A percentile compares a stretch with the other conserved stretches of the same genome.
These are phyloP conservation scores for Halictus rubicundus DNA, from an alignment of 1,140 invertebrate genomes.

Conservation along the genomic window DNA sequence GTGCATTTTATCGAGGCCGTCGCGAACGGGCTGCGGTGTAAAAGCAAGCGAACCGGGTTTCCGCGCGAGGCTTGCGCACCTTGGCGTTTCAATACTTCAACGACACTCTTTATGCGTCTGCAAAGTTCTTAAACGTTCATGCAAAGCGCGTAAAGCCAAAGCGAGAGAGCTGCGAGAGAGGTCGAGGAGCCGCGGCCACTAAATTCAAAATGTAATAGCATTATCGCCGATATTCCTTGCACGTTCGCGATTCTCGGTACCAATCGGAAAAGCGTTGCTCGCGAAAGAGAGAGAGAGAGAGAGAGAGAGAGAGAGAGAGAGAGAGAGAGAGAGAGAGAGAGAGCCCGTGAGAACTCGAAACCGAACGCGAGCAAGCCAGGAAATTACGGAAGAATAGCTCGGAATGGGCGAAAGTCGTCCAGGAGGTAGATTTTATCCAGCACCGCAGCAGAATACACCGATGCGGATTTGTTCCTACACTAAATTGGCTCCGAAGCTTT, in stretches of 20 bases:
- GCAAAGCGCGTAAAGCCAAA: constrained; percentile 49
- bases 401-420: background rate
- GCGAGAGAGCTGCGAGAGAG: constrained; percentile 23
- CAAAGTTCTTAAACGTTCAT: constrained; percentile 49
- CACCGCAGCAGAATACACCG: background rate
- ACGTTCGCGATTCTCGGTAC: constrained; percentile 51
- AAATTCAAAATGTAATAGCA: constrained; percentile 65
- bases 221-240: constrained; percentile 56
- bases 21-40: background rate
- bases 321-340: too few relatives aligned
- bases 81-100: constrained; percentile 37
- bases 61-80: background rate
- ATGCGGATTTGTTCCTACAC: background rate
- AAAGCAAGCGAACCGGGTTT: background rate
- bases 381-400: constrained; percentile 35
- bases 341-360: constrained; percentile 26
- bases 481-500: too few relatives aligned
- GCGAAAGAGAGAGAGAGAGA: constrained; percentile 20
- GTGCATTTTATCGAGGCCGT: background rate
- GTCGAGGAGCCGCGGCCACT: constrained; percentile 42
- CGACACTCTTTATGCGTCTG: constrained; percentile 45
- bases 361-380: constrained; percentile 30
- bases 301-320: too few relatives aligned
- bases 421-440: constrained; percentile 1
- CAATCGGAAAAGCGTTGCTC: constrained; percentile 45